Evolutionary conservation across 1,140 invertebrate genomes (phyloP).

Genomic region (Fopius arisanus): DNA sequence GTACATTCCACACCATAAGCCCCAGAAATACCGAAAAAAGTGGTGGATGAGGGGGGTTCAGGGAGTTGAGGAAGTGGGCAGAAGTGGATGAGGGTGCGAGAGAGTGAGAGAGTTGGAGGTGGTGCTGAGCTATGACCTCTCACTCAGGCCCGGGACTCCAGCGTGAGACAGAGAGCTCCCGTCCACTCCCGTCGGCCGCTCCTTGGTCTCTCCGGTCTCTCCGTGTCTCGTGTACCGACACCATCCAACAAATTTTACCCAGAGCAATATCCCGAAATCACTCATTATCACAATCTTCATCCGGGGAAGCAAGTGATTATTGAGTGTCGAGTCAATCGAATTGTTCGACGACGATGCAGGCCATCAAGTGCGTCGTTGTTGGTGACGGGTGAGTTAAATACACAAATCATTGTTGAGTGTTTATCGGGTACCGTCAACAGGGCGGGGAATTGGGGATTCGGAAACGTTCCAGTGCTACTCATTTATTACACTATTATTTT

Average conservation of each 20-base stretch:
- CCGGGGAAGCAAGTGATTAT: neutral
- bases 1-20: neutral
- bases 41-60: no score
- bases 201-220: neutral
- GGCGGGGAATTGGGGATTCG: neutral
- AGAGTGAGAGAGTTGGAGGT: no score
- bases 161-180: slow-evolving; percentile 6
- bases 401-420: neutral
- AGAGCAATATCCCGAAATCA: no score
- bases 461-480: neutral
- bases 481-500: neutral
- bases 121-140: no score
- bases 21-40: neutral
- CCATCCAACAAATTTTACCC: neutral
- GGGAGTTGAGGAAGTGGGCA: no score
- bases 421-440: neutral
- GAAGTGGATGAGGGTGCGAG: no score
- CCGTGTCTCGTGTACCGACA: slow-evolving; percentile 1
- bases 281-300: no score
- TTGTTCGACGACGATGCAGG: slow-evolving; percentile 74
- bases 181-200: slow-evolving; percentile 14
- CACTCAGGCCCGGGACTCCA: slow-evolving; percentile 5
- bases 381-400: slow-evolving; percentile 83
- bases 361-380: slow-evolving; percentile 95
- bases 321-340: neutral